Percentiles rank a stretch among this genome's conserved stretches.
phyloP scores from a whole-genome alignment of 2,797 vertebrate genomes.

The Chelon auratus region DNA sequence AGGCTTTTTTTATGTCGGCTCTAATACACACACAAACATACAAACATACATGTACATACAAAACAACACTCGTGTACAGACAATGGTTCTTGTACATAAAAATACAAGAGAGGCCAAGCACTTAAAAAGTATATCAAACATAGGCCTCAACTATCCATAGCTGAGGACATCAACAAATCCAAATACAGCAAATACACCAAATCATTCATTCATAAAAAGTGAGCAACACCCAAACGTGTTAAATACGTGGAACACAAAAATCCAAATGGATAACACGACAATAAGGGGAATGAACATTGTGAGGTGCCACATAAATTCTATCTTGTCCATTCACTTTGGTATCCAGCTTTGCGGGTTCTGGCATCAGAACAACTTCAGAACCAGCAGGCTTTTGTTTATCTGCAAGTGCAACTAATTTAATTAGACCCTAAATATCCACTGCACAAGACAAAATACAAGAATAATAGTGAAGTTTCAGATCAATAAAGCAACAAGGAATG shows the following conservation, averaged over 20 bases:
- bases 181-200: constrained; percentile 1
- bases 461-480: not conserved
- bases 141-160: not conserved
- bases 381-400: constrained; percentile 2
- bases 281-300: not conserved
- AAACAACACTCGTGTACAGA: constrained; percentile 9
- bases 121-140: constrained; percentile 11
- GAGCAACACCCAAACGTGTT: not conserved
- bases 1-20: not conserved
- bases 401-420: constrained; percentile 2
- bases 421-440: not conserved
- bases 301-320: not conserved
- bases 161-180: constrained; percentile 7
- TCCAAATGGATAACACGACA: constrained; percentile 4
- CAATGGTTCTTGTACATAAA: not conserved
- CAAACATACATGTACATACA: not conserved
- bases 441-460: not conserved
- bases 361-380: constrained; percentile 24
- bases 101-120: not conserved
- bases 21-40: not conserved
- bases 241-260: not conserved
- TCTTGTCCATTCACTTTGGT: not conserved
- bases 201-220: not conserved
- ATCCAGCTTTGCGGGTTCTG: constrained; percentile 20
- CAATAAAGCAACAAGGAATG: not conserved